Percentiles rank a stretch among this genome's conserved stretches.
Conservation (phyloP, 2,888 invertebrate species). For the Bellardia bayeri region DNA sequence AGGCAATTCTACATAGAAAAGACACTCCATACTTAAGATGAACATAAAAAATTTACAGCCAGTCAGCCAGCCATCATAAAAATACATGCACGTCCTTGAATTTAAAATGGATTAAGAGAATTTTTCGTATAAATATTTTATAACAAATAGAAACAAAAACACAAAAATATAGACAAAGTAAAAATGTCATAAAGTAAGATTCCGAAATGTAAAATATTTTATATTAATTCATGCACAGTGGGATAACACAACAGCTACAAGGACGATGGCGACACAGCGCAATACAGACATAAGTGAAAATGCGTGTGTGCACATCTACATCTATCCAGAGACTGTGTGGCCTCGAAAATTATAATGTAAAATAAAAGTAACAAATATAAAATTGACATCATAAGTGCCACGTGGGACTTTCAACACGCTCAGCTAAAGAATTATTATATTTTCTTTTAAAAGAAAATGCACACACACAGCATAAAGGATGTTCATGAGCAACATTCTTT, state of each 20-base stretch:
- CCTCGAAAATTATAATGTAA: conserved; percentile 23
- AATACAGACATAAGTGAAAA: not conserved
- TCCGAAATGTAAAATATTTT: conserved; percentile 34
- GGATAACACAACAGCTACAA: conserved; percentile 53
- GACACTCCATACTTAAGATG: not conserved
- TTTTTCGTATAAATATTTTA: conserved; percentile 21
- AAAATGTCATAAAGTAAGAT: conserved; percentile 33
- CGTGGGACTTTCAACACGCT: conserved; percentile 62
- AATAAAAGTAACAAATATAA: conserved; percentile 48
- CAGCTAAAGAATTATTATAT: conserved; percentile 41
- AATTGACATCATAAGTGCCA: conserved; percentile 63
- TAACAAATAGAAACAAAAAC: not conserved
- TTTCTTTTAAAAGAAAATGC: conserved; percentile 10
- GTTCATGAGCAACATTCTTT: not conserved
- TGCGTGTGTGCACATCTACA: not conserved
- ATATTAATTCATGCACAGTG: conserved; percentile 59
- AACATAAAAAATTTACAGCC: not conserved
- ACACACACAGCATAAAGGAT: not conserved
- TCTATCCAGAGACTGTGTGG: conserved; percentile 38
- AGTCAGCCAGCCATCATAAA: conserved; percentile 4
- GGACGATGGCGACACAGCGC: conserved; percentile 6
- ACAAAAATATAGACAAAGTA: not conserved
- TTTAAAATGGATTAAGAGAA: conserved; percentile 43
- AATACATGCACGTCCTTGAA: conserved; percentile 38
- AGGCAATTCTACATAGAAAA: conserved; percentile 5